A percentile compares a stretch with the other conserved stretches of the same genome.
These are phyloP conservation scores for Caenorhabditis inopinata DNA, from an alignment of 1,140 invertebrate genomes.

Conservation along the genomic window DNA sequence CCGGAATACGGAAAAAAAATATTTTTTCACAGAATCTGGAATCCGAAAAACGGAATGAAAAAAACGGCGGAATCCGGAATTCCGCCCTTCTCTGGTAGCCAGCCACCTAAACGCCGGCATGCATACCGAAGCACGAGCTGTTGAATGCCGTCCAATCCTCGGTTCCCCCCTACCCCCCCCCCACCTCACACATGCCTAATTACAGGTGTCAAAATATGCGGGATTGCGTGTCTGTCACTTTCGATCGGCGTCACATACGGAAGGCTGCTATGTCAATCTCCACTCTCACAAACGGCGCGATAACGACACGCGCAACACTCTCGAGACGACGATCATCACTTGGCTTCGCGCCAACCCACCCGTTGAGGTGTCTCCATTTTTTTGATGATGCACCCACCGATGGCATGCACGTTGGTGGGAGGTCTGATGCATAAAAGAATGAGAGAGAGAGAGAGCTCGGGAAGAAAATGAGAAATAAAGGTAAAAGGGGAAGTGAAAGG, in stretches of 20 bases:
- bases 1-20: too few relatives aligned
- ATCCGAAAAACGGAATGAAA: too few relatives aligned
- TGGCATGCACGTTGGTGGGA: neutral
- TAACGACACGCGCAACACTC: too few relatives aligned
- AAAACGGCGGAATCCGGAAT: too few relatives aligned
- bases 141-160: neutral
- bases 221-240: neutral
- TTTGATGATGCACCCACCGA: slow-evolving; percentile 14
- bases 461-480: neutral
- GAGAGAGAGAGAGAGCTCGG: neutral
- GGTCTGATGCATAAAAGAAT: neutral
- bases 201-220: slow-evolving; percentile 23
- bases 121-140: neutral
- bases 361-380: neutral
- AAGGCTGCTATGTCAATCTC: too few relatives aligned
- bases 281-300: too few relatives aligned
- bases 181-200: slow-evolving; percentile 2
- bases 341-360: slow-evolving; percentile 3
- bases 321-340: neutral
- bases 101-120: too few relatives aligned
- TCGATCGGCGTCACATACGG: neutral
- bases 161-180: neutral
- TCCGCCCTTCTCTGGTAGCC: too few relatives aligned
- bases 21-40: too few relatives aligned
- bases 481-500: too few relatives aligned